A percentile compares a stretch with the other conserved stretches of the same genome.
Conservation (phyloP, 2,113 vertebrate species). For the Suncus etruscus region DNA sequence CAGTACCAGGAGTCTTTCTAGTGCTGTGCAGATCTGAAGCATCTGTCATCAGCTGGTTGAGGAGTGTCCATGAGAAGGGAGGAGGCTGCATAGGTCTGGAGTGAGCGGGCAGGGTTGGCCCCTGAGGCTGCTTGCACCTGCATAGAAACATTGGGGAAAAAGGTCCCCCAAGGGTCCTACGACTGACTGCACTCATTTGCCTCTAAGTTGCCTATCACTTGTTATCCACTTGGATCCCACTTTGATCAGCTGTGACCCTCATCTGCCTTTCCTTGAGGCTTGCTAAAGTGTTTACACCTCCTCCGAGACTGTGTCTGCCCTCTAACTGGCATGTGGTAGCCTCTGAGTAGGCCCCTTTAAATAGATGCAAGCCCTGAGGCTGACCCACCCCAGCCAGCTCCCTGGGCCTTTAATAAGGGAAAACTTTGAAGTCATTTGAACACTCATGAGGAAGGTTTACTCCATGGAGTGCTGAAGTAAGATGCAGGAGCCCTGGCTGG, state of each 20-base stretch:
- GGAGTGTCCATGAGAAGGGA: background rate
- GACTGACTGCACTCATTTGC: background rate
- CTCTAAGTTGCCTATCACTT: background rate
- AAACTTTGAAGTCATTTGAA: background rate
- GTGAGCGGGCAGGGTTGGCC: background rate
- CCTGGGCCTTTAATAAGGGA: background rate
- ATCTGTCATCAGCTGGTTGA: background rate
- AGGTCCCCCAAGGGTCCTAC: background rate
- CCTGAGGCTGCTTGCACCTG: background rate
- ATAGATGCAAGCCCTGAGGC: background rate
- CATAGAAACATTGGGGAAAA: background rate
- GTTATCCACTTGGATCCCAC: background rate
- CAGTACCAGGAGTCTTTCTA: background rate
- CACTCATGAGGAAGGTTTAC: background rate
- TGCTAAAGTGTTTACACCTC: too few species aligned
- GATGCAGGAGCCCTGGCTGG: background rate
- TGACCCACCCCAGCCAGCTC: background rate
- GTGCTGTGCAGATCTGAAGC: background rate
- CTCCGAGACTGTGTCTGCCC: background rate
- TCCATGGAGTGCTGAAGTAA: background rate
- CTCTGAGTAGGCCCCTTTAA: background rate
- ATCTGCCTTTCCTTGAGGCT: background rate
- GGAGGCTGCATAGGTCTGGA: too few species aligned
- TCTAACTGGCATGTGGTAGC: background rate
- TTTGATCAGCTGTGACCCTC: background rate